Percentiles rank a stretch among this genome's conserved stretches.
These are phyloP conservation scores for Luscinia megarhynchos DNA, from an alignment of 2,797 vertebrate genomes.

Conservation along the genomic window DNA sequence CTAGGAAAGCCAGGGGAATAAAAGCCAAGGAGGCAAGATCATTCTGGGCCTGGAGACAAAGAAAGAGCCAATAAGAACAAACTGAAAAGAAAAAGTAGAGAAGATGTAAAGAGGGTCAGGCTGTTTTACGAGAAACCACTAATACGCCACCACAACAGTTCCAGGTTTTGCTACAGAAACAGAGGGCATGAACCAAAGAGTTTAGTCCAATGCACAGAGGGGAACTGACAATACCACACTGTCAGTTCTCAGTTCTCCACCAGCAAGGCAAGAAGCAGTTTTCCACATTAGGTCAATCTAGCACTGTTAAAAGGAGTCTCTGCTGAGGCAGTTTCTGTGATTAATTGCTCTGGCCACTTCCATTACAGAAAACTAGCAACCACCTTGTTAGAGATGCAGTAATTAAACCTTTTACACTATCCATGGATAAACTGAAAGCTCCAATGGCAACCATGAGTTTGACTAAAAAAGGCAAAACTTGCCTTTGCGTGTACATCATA, in stretches of 20 bases:
- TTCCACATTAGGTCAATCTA: neutral
- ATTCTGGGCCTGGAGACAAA: slow-evolving; percentile 85
- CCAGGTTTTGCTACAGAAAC: neutral
- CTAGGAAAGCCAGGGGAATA: slow-evolving; percentile 88
- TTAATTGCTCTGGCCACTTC: neutral
- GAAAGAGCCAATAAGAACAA: slow-evolving; percentile 78
- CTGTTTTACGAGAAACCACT: neutral
- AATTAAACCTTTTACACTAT: neutral
- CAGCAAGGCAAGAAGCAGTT: neutral
- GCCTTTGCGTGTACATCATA: neutral
- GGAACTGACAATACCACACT: neutral
- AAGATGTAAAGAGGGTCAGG: slow-evolving; percentile 19
- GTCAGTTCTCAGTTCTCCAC: neutral
- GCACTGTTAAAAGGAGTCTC: neutral
- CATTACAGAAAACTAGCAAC: neutral
- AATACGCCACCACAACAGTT: neutral
- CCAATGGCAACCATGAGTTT: neutral
- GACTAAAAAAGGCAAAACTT: neutral
- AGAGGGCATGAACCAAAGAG: neutral
- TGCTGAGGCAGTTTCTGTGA: neutral
- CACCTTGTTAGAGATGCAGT: neutral
- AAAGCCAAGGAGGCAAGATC: slow-evolving; percentile 88
- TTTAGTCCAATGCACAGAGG: neutral
- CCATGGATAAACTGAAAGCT: neutral
- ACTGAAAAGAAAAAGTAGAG: slow-evolving; percentile 53